These are phyloP conservation scores for Peucedramus taeniatus DNA, from an alignment of 2,113 vertebrate species.

Conservation along the genomic window DNA sequence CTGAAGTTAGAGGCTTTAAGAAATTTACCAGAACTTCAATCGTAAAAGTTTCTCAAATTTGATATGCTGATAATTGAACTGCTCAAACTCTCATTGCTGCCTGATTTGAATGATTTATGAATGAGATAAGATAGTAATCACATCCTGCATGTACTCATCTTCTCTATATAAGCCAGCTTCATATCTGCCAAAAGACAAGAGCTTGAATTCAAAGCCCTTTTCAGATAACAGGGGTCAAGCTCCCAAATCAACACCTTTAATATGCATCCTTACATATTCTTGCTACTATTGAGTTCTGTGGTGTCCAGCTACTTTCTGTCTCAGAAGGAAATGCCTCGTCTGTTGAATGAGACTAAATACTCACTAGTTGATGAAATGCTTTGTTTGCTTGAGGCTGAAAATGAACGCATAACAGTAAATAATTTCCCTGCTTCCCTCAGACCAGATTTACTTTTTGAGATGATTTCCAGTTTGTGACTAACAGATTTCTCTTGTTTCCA, in stretches of 20 bases:
- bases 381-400: not conserved
- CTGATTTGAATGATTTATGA: not conserved
- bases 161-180: not conserved
- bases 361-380: not conserved
- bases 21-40: not conserved
- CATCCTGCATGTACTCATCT: not conserved
- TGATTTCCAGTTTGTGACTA: not conserved
- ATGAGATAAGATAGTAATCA: slow-evolving; percentile 26
- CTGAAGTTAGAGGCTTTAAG: not conserved
- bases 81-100: not conserved
- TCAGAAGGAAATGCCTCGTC: not conserved
- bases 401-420: rapidly evolving
- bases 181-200: not conserved
- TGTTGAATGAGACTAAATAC: not conserved
- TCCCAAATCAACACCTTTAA: not conserved
- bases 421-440: rapidly evolving
- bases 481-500: not conserved
- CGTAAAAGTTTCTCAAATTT: not conserved
- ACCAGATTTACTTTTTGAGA: not conserved
- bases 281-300: not conserved
- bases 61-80: not conserved
- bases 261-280: not conserved
- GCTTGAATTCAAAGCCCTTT: not conserved
- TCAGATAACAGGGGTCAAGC: not conserved
- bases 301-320: not conserved